Conservation (phyloP, 2,113 vertebrate genomes). For the Trinectes maculatus region DNA sequence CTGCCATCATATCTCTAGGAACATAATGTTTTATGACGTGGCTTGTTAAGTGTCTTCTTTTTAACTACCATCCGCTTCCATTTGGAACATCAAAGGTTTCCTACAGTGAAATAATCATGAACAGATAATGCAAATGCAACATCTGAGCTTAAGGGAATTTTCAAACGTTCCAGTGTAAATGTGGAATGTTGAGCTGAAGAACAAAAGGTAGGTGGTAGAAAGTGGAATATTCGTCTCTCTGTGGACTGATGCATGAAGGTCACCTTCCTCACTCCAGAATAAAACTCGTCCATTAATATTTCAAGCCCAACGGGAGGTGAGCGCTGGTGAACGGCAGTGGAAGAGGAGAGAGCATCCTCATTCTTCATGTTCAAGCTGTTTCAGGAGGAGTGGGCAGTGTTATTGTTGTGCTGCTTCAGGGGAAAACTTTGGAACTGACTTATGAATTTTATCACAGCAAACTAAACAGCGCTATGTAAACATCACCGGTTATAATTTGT, state of each 20-base stretch:
- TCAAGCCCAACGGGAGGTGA: conserved; percentile 53
- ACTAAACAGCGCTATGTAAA: conserved; percentile 5
- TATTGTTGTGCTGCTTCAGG: conserved; percentile 9
- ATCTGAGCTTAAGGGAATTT: too few species aligned
- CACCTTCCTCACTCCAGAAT: conserved; percentile 69
- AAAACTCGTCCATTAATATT: conserved; percentile 73
- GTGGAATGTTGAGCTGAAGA: conserved; percentile 4
- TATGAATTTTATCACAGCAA: conserved; percentile 2
- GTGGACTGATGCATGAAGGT: conserved; percentile 52
- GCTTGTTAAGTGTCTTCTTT: background rate
- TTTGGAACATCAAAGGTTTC: background rate
- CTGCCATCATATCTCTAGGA: background rate
- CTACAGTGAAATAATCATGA: conserved; percentile 5
- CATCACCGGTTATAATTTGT: conserved; percentile 8
- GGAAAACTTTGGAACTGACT: conserved; percentile 2
- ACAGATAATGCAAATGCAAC: background rate
- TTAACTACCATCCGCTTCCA: background rate
- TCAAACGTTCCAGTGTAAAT: conserved; percentile 3
- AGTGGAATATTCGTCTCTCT: conserved; percentile 30
- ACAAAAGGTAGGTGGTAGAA: conserved; percentile 13
- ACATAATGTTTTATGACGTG: conserved; percentile 13
- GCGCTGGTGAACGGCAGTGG: conserved; percentile 29
- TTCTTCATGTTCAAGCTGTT: conserved; percentile 30
- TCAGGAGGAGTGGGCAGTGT: background rate
- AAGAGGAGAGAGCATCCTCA: conserved; percentile 22